Percentiles rank a stretch among this genome's conserved stretches.
These are phyloP conservation scores for Coenonympha glycerion DNA, from an alignment of 2,888 invertebrate species.

Conservation along the genomic window DNA sequence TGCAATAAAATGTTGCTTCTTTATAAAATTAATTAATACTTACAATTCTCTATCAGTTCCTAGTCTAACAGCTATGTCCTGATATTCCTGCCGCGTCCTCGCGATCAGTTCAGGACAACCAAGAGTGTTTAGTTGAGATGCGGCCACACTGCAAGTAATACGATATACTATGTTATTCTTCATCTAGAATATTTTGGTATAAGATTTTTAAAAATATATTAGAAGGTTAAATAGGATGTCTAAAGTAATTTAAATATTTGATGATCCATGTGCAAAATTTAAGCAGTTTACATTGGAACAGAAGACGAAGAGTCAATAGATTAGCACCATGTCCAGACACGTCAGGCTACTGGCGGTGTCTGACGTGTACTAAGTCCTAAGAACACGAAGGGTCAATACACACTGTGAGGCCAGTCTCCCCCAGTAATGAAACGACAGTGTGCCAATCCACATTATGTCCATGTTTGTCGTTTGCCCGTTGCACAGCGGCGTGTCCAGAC, in stretches of 20 bases:
- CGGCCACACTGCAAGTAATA: slow-evolving; percentile 86
- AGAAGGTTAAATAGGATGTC: too few relatives aligned
- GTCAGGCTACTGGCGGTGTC: too few relatives aligned
- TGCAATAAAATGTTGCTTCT: too few relatives aligned
- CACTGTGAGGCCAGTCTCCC: slow-evolving; percentile 87
- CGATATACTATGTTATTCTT: slow-evolving; percentile 5
- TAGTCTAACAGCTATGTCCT: slow-evolving; percentile 94
- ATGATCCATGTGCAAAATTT: too few relatives aligned
- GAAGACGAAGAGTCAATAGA: too few relatives aligned
- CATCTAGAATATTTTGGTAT: too few relatives aligned
- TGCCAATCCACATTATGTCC: slow-evolving; percentile 99
- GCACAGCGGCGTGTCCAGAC: slow-evolving; percentile 98
- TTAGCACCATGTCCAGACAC: too few relatives aligned
- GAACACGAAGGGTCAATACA: slow-evolving; percentile 11
- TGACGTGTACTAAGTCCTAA: too few relatives aligned
- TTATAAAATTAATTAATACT: too few relatives aligned
- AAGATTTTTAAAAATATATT: too few relatives aligned
- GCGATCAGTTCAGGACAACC: slow-evolving; percentile 98
- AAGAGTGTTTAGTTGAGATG: slow-evolving; percentile 95
- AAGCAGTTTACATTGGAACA: too few relatives aligned
- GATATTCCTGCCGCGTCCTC: slow-evolving; percentile 92
- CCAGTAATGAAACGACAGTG: slow-evolving; percentile 98
- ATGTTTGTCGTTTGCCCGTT: slow-evolving; percentile 99
- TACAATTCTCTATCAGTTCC: slow-evolving; percentile 97
- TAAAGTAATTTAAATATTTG: too few relatives aligned